Evolutionary conservation across 1,140 invertebrate genomes (phyloP).

Genomic region (Hermetia illucens): DNA sequence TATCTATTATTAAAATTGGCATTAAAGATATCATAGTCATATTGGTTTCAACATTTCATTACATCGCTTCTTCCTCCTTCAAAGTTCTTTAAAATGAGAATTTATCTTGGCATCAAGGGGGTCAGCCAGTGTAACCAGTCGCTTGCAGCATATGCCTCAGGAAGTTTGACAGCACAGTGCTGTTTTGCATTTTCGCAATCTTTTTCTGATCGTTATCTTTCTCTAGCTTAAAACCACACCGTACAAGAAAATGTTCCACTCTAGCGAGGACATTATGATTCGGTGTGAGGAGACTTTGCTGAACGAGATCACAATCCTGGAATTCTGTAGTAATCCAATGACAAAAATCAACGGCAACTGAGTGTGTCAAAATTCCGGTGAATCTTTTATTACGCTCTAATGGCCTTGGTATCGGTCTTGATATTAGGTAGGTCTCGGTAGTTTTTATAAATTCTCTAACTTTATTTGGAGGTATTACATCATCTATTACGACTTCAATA

Average conservation of each 20-base stretch:
- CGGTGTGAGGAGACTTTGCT: not conserved
- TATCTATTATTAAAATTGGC: no score
- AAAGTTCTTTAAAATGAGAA: no score
- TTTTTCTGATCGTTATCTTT: not conserved
- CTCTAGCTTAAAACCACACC: slow-evolving; percentile 1
- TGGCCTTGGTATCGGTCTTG: not conserved
- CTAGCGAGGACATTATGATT: not conserved
- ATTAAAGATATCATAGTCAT: no score
- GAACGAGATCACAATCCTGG: not conserved
- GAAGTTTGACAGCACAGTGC: slow-evolving; percentile 1
- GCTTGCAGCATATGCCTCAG: slow-evolving; percentile 1
- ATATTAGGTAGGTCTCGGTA: no score
- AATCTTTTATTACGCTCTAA: not conserved
- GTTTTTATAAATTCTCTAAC: no score
- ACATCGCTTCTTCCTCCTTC: no score
- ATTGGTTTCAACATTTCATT: no score
- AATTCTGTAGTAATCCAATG: slow-evolving; percentile 2
- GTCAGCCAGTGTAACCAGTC: slow-evolving; percentile 1
- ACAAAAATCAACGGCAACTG: not conserved
- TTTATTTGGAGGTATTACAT: no score
- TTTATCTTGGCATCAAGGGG: no score
- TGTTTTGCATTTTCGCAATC: not conserved
- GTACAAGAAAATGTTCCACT: not conserved
- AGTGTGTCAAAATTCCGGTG: slow-evolving; percentile 1
- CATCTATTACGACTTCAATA: no score